Conservation (phyloP, 2,888 invertebrate species). For the Melanchra persicariae region DNA sequence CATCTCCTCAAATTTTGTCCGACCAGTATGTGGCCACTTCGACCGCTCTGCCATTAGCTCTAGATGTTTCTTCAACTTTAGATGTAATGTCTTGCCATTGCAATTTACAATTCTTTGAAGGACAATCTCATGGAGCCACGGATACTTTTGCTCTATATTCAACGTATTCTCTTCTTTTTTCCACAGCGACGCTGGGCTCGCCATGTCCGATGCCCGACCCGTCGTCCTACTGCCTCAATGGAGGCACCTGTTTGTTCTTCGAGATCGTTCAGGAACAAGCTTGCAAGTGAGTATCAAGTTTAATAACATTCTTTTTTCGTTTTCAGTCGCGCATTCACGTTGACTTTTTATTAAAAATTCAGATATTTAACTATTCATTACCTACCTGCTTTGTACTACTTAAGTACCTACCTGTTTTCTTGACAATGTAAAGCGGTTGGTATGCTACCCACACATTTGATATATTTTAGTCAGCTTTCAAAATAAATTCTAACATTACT, state of each 20-base stretch:
- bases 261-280: constrained; percentile 94
- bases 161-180: constrained; percentile 22
- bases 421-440: not conserved
- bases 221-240: constrained; percentile 95
- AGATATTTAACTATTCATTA: too few species aligned
- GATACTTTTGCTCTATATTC: not conserved
- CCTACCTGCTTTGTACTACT: not conserved
- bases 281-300: constrained; percentile 94
- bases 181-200: constrained; percentile 89
- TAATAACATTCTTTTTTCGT: not conserved
- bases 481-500: constrained; percentile 1
- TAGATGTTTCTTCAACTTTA: not conserved
- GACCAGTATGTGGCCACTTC: too few species aligned
- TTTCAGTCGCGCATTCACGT: not conserved
- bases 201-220: constrained; percentile 92
- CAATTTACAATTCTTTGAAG: not conserved
- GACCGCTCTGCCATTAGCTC: too few species aligned
- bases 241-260: constrained; percentile 96
- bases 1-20: too few species aligned
- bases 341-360: not conserved
- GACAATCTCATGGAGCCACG: not conserved
- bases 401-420: not conserved
- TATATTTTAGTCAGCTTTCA: not conserved
- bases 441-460: too few species aligned
- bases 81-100: not conserved